These are phyloP conservation scores for Teinopalpus imperialis DNA, from an alignment of 2,888 invertebrate species.

Conservation along the genomic window DNA sequence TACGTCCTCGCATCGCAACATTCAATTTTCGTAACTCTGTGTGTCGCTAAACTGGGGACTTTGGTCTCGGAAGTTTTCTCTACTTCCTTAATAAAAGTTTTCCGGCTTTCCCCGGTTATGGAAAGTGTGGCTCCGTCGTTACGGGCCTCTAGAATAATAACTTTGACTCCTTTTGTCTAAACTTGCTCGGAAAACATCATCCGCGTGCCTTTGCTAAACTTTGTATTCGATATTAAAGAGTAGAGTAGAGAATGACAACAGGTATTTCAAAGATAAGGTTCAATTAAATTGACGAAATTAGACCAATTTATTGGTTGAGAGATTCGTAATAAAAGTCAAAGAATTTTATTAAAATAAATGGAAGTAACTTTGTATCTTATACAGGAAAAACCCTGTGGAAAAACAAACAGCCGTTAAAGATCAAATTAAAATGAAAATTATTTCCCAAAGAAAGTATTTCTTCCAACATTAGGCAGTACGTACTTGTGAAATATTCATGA, in stretches of 20 bases:
- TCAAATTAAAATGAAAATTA: slow-evolving; percentile 19
- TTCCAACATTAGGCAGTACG: slow-evolving; percentile 13
- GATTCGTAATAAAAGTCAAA: slow-evolving; percentile 1
- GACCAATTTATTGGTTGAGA: background rate
- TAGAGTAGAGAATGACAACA: background rate
- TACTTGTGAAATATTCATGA: slow-evolving; percentile 30
- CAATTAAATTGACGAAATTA: background rate
- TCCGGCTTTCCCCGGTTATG: slow-evolving; percentile 20
- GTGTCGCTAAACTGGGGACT: background rate
- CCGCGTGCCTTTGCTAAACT: slow-evolving; percentile 4
- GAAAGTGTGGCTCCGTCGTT: slow-evolving; percentile 18
- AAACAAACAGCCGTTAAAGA: slow-evolving; percentile 1
- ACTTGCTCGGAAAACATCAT: slow-evolving; percentile 10
- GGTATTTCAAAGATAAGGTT: background rate
- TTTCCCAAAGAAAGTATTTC: slow-evolving; percentile 8
- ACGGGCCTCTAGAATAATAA: slow-evolving; percentile 15
- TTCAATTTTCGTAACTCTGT: background rate
- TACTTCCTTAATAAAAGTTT: slow-evolving; percentile 28
- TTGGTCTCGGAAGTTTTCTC: slow-evolving; percentile 14
- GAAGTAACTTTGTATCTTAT: background rate
- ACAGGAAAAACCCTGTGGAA: background rate
- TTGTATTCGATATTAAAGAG: background rate
- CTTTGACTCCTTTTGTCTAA: slow-evolving; percentile 14
- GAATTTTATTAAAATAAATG: background rate
- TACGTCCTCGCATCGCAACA: background rate